Evolutionary conservation across 2,888 invertebrate genomes (phyloP).

Genomic region (Malacosoma neustria): DNA sequence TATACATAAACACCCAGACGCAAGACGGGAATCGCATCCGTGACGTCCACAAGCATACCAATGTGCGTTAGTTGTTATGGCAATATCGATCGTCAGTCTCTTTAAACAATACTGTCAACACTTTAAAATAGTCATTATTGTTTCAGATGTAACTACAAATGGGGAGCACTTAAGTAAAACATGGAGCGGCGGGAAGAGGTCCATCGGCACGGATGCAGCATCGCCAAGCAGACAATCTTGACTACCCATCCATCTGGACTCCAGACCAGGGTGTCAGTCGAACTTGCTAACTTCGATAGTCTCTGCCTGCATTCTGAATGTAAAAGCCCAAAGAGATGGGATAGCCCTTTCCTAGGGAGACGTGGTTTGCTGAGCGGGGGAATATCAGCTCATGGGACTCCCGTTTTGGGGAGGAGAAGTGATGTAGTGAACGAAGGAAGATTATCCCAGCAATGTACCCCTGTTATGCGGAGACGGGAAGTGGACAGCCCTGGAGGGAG

Average conservation of each 20-base stretch:
- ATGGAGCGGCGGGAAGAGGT: constrained; percentile 61
- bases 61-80: too few species aligned
- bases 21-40: too few species aligned
- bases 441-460: constrained; percentile 62
- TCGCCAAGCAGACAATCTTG: constrained; percentile 64
- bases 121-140: too few species aligned
- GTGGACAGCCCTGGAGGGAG: constrained; percentile 59
- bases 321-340: constrained; percentile 44
- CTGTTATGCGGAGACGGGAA: constrained; percentile 60
- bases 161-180: constrained; percentile 5
- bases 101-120: too few species aligned
- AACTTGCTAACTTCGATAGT: constrained; percentile 62
- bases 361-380: constrained; percentile 50
- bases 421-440: constrained; percentile 62
- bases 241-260: constrained; percentile 64
- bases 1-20: too few species aligned
- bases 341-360: constrained; percentile 46
- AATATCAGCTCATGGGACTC: constrained; percentile 59
- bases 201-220: constrained; percentile 61
- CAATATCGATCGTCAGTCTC: too few species aligned
- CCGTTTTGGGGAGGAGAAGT: constrained; percentile 58
- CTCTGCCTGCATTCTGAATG: constrained; percentile 53
- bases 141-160: constrained; percentile 3
- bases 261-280: constrained; percentile 61
- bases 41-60: too few species aligned